Evolutionary conservation across 2,113 vertebrate species (phyloP).

Genomic region (Laterallus jamaicensis): DNA sequence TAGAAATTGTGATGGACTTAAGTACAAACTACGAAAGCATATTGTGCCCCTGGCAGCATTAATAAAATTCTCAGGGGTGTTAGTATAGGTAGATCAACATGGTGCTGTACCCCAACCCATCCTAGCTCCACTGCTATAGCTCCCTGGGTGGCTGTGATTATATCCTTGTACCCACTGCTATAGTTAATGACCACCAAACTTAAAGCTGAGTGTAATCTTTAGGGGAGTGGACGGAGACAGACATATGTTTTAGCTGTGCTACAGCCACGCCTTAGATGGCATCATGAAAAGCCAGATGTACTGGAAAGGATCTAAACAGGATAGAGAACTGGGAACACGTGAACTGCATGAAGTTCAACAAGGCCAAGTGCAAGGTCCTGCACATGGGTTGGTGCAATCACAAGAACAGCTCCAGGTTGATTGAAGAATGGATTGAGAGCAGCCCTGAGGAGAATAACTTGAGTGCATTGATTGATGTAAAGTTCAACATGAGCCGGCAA

Average conservation of each 20-base stretch:
- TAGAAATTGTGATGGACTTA: background rate
- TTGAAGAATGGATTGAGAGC: too few relatives aligned
- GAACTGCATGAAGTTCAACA: too few relatives aligned
- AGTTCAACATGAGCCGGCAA: too few relatives aligned
- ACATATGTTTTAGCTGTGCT: background rate
- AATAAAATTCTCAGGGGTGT: background rate
- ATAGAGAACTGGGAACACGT: too few relatives aligned
- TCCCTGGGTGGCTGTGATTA: background rate
- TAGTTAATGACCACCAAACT: background rate
- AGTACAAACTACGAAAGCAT: background rate
- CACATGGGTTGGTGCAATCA: too few relatives aligned
- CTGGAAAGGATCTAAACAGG: background rate
- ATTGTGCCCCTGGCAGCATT: background rate
- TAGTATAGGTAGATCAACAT: background rate
- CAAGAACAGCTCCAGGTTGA: too few relatives aligned
- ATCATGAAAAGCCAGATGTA: background rate
- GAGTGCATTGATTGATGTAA: too few relatives aligned
- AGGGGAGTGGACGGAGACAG: background rate
- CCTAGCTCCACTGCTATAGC: background rate
- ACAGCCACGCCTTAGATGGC: background rate
- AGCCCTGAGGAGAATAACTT: too few relatives aligned
- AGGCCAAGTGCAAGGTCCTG: too few relatives aligned
- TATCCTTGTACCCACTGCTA: background rate
- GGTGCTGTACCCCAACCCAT: fast-evolving
- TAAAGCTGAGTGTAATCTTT: background rate